A percentile compares a stretch with the other conserved stretches of the same genome.
Conservation (phyloP, 2,888 invertebrate genomes). For the Watsonalla cultraria region DNA sequence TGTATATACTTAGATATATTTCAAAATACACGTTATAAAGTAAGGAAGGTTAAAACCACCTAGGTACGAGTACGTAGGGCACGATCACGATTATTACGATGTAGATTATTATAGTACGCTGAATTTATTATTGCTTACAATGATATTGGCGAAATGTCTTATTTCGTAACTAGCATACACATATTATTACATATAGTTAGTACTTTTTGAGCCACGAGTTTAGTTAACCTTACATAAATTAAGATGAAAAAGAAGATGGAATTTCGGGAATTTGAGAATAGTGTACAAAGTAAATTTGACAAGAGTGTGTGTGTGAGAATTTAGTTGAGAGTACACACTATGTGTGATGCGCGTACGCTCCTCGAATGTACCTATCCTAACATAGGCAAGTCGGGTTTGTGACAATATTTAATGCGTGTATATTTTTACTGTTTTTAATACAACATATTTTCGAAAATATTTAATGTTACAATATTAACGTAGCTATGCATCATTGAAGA, state of each 20-base stretch:
- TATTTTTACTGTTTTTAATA: constrained; percentile 16
- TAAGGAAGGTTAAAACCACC: constrained; percentile 17
- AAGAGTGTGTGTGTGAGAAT: constrained; percentile 5
- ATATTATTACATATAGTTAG: constrained; percentile 46
- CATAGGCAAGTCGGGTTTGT: constrained; percentile 1
- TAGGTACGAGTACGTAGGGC: no score
- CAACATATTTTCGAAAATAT: constrained; percentile 26
- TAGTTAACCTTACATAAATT: constrained; percentile 35
- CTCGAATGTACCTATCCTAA: no score
- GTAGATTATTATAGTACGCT: constrained; percentile 33
- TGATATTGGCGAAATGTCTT: constrained; percentile 62
- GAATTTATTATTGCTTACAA: constrained; percentile 63
- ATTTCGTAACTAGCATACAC: constrained; percentile 48
- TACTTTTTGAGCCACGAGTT: constrained; percentile 54
- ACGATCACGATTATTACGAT: constrained; percentile 29
- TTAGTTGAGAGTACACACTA: no score
- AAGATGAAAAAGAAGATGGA: constrained; percentile 17
- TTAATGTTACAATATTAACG: constrained; percentile 22
- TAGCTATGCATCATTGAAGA: constrained; percentile 32
- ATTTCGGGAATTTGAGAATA: constrained; percentile 2
- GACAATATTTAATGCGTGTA: constrained; percentile 10
- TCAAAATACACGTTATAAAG: no score
- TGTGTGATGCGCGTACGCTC: no score
- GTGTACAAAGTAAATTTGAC: constrained; percentile 2
- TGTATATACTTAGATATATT: no score